These are phyloP conservation scores for Xiphophorus hellerii DNA, from an alignment of 2,113 vertebrate genomes.

Conservation along the genomic window DNA sequence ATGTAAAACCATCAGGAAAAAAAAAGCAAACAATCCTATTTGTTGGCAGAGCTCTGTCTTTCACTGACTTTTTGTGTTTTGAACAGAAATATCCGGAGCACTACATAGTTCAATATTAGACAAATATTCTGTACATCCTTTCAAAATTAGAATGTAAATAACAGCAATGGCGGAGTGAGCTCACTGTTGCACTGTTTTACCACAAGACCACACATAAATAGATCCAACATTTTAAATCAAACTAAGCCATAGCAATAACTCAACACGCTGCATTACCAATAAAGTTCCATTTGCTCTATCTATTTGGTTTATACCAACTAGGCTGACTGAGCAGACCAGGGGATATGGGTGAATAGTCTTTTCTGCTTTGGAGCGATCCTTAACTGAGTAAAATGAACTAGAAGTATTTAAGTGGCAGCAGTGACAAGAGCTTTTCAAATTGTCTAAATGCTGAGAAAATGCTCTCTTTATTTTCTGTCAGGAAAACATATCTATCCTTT, in stretches of 20 bases:
- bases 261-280: background rate
- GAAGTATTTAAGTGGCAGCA: background rate
- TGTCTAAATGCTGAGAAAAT: no score
- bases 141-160: no score
- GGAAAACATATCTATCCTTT: no score
- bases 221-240: background rate
- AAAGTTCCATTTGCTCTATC: background rate
- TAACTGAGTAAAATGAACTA: background rate
- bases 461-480: no score
- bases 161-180: no score
- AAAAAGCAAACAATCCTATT: background rate
- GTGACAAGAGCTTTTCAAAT: no score
- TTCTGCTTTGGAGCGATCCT: background rate
- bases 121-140: no score
- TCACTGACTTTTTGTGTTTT: background rate
- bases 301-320: background rate
- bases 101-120: no score
- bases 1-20: background rate
- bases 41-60: background rate
- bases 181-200: no score
- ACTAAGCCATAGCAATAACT: background rate
- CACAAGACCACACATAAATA: no score
- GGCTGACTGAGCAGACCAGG: background rate
- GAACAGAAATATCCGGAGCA: no score
- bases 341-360: background rate